Evolutionary conservation across 2,888 invertebrate genomes (phyloP), one percentile per base, ranked within the genome.

Genomic region (Melitaea athalia): DNA sequence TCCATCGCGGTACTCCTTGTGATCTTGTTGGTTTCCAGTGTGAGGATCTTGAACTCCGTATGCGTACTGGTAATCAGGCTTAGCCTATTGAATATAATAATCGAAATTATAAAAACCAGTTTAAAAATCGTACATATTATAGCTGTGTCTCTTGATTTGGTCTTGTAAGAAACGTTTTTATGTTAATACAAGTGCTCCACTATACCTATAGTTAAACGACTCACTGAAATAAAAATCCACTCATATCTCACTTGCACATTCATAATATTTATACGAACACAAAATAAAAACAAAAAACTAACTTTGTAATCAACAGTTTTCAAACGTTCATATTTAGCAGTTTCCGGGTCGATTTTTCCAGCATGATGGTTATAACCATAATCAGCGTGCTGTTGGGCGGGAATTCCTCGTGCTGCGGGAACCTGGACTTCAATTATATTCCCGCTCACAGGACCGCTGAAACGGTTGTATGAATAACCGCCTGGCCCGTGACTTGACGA

Each of bases 41-140:
- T 94, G 91, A 6, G 95, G 95, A 85, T 96, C 96, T 77, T 96
- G 95, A 47, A 96, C 95, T 62, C 96, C 96, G 79, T 96, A 96
- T 0, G 95, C 94, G 85, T 95, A 96, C 52, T 94, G 93, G 80
- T 96, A 96, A 83, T 96, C 95, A 15, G 96, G 96, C 81, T 95
- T 95, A 1, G 95, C 96, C 95, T 95, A 77, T 11, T 3, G 5
- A 15, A 42, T 38, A 38, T 38, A 38, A 38, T 33, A 17, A 38
- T 38, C 8, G 38, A 38, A 38, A 38, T 52, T 24, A 17, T 12
- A 53, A 33, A 12, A 53, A 53, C 1, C 52, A 53, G 11, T 6
- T 14, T 12, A 14, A 12, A 10, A 31, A 3, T 24, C 24, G 10
- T 8, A 50, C 50, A 52, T 24, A 24, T 52, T 10, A 10, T 17